Base-by-base conservation (phyloP, 2,797 vertebrate genomes). In the Gallinago nigripennis region DNA sequence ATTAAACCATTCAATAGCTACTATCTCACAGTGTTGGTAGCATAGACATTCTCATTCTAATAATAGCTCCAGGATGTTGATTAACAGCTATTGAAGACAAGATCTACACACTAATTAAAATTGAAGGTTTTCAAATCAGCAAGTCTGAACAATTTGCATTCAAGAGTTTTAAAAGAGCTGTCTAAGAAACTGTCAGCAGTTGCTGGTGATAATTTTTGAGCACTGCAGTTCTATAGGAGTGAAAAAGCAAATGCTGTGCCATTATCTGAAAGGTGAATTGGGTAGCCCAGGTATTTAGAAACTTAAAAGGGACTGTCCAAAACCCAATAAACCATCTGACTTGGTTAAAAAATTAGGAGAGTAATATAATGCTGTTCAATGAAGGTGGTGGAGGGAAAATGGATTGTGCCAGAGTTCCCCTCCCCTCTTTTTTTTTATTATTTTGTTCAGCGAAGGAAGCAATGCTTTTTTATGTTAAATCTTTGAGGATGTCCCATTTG, bases 41-140 rank as follows among this genome's bases (percentile, higher is more conserved):
- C 17, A 10, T 17, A 86, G 48, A 58, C 21, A 33, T 70, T 95
- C 45, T 73, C 25, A 35, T 94, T 84, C 73, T 28, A 37, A 0
- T 85, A 68, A 37, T 53, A 88, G 51, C 54, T 88, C 50, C n/a
- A 72, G 66, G 45, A 79, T 20, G 27, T 41, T 92, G 82, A 90
- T 94, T 88, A 96, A 70, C 73, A 86, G 65, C 70, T 75, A 16
- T 45, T 79, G 68, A 94, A 92, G 70, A 63, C 57, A 86, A 93
- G n/a, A 35, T 69, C 50, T 94, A 35, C 20, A 37, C 11, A 8
- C 27, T 91, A 81, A 95, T 83, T 92, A 71, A 83, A 95, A 86
- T 6, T n/a, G 46, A 92, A 76, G 65, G 31, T 69, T 83, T 95
- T 92, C 33, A 77, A 61, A 71, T 80, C 15, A 48, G 11, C 41